phyloP scores from a whole-genome alignment of 1,140 invertebrate genomes.

The Saccostrea glomerata region DNA sequence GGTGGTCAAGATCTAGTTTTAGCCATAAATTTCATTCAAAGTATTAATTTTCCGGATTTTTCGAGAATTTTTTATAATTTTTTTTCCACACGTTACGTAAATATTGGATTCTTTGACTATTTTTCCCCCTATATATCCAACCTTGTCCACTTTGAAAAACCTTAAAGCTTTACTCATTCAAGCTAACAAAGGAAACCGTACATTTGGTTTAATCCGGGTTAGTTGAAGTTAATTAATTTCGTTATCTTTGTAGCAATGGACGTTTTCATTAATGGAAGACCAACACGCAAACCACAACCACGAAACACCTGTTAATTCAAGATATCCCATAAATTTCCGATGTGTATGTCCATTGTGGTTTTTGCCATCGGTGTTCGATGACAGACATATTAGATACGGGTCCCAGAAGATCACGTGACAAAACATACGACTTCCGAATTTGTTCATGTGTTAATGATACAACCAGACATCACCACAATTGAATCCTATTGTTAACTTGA shows the following conservation, averaged over 20 bases:
- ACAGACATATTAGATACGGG: conserved; percentile 1
- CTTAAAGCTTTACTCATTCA: neutral
- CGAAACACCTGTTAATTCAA: conserved; percentile 33
- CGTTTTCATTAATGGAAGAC: neutral
- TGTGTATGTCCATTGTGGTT: conserved; percentile 19
- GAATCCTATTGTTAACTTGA: conserved; percentile 26
- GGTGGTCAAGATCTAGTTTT: too few species aligned
- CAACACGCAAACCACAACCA: conserved; percentile 26
- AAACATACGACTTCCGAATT: conserved; percentile 31
- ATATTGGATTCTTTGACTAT: too few species aligned
- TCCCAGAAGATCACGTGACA: conserved; percentile 9
- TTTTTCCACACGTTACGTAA: too few species aligned
- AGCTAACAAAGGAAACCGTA: neutral
- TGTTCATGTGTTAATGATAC: conserved; percentile 31
- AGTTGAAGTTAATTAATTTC: neutral
- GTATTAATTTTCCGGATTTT: too few species aligned
- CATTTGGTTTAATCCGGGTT: neutral
- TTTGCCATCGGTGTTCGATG: neutral
- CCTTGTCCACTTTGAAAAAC: neutral
- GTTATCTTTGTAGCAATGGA: neutral
- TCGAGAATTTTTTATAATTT: too few species aligned
- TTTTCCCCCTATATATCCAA: too few species aligned
- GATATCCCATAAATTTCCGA: neutral
- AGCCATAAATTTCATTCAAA: too few species aligned
- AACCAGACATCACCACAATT: conserved; percentile 27